Evolutionary conservation across 2,888 invertebrate species (phyloP).

Genomic region (Tuberolachnus salignus): DNA sequence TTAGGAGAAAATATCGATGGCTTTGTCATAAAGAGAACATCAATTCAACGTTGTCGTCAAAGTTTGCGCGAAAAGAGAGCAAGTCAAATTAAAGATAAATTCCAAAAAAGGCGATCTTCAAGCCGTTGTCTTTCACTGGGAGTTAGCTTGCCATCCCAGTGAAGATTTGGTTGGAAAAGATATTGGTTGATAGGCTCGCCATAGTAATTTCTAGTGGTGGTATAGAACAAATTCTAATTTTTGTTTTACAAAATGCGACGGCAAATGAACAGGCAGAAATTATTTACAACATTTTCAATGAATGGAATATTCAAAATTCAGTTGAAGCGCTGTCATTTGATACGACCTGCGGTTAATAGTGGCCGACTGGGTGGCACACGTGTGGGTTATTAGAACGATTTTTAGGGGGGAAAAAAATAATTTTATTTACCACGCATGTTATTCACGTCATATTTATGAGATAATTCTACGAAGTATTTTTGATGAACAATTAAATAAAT

Average conservation of each 20-base stretch:
- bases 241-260: conserved; percentile 24
- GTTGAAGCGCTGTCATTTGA: neutral
- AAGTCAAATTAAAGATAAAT: conserved; percentile 9
- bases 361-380: neutral
- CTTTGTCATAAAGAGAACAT: conserved; percentile 26
- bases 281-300: no score
- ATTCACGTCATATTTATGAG: neutral
- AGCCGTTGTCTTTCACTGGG: conserved; percentile 35
- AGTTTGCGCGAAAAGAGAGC: neutral
- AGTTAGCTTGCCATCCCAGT: conserved; percentile 11
- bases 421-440: neutral
- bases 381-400: neutral
- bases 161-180: conserved; percentile 20
- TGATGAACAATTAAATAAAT: no score
- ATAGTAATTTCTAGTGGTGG: conserved; percentile 16
- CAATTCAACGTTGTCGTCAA: conserved; percentile 28
- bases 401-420: neutral
- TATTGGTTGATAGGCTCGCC: conserved; percentile 11
- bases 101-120: conserved; percentile 6
- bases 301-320: no score
- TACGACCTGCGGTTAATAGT: conserved; percentile 11
- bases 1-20: neutral
- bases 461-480: no score
- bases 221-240: conserved; percentile 23
- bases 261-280: no score